Base-by-base conservation (phyloP, 1,140 invertebrate genomes). In the Lethocerus indicus region DNA sequence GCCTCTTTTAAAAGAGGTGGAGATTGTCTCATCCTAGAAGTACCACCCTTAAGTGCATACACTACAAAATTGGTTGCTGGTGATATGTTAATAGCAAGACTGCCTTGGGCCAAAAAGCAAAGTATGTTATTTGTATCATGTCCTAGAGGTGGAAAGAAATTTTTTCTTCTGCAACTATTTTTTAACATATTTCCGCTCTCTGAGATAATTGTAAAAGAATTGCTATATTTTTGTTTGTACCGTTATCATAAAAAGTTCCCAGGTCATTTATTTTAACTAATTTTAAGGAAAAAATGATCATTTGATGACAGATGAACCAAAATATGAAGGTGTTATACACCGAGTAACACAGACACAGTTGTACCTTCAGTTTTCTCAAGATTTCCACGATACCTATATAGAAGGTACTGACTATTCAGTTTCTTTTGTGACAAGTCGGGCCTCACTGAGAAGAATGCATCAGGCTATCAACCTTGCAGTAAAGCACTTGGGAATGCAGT, bases 291-390 rank as follows among this genome's bases (percentile, higher is more conserved):
- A n/a, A n/a, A n/a, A n/a, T n/a, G n/a, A n/a, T n/a, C n/a, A n/a
- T 5, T 2, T 45, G 23, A 20, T 5, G 16, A 16, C 3, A 45
- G 43, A 29, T 45, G 27, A 45, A 18, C 18, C 25, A 21, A 48
- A 48, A 25, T 48, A 48, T 18, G 46, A 48, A 24, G 46, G 46
- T 4, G 35, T 48, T 3, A 48, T 48, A 12, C 46, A 48, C 24
- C 14, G 35, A 26, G 46, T 48, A 1, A 48, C 46, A 3, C 29
- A 39, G 3, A 48, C 46, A 21, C 20, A 48, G 25, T 21, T 48
- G 20, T 48, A 35, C 29, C 29, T 48, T 20, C 46, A 48, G 46
- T 48, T 48, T n/a, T 16, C 46, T 13, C n/a, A 48, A 48, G 46
- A 48, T 48, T 48, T 48, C 18, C 46, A 48, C 18, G 46, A 48